These are phyloP conservation scores for Entomyzon cyanotis DNA, from an alignment of 2,113 vertebrate species.

Conservation along the genomic window DNA sequence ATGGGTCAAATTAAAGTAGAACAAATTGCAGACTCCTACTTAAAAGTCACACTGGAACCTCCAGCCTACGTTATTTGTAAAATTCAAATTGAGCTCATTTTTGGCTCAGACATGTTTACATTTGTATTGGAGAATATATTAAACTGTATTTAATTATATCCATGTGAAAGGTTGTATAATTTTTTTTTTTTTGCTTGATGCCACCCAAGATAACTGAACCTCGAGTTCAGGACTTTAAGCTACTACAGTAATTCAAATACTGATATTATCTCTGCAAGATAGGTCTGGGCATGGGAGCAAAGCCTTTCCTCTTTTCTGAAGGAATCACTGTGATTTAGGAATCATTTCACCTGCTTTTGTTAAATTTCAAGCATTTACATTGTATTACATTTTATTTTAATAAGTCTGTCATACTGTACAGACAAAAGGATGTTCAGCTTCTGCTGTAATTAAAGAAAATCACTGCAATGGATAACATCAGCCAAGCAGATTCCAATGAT, in stretches of 20 bases:
- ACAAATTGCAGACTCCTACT: constrained; percentile 39
- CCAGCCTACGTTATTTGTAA: background rate
- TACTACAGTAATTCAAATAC: background rate
- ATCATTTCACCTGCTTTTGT: constrained; percentile 14
- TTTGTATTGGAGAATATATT: background rate
- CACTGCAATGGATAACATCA: background rate
- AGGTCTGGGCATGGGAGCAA: background rate
- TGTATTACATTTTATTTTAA: background rate
- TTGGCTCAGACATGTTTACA: constrained; percentile 19
- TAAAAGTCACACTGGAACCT: constrained; percentile 14
- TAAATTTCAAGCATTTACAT: background rate
- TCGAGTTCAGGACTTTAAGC: background rate
- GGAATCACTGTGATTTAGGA: background rate
- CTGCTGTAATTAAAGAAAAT: constrained; percentile 49
- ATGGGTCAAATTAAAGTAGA: constrained; percentile 45
- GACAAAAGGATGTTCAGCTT: constrained; percentile 29
- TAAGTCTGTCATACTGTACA: background rate
- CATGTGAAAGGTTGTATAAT: background rate
- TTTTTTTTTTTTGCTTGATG: background rate
- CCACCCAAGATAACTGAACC: background rate
- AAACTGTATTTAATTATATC: constrained; percentile 5
- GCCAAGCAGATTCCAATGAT: background rate
- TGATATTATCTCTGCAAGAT: background rate
- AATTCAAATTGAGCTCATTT: background rate
- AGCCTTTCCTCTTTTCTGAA: background rate